Base-by-base conservation (phyloP, 2,797 vertebrate species). In the Botia kubotai region DNA sequence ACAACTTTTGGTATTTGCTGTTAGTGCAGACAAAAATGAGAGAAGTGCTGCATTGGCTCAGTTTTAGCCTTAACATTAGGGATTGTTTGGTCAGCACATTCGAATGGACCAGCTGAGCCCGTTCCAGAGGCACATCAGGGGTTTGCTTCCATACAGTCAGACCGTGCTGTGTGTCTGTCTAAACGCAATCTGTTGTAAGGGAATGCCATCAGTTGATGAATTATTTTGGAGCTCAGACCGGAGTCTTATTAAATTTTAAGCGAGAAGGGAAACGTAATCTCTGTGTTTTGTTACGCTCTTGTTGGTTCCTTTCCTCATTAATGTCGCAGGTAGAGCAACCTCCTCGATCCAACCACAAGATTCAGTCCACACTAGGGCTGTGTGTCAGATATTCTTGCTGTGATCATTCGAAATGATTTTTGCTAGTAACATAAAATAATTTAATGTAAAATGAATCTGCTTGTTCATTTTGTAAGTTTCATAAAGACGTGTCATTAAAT, bases 181-280 rank as follows among this genome's bases (percentile, higher is more conserved):
- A 63, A 19, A 57, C 65, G n/a, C 50, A 72, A 58, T 86, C 74
- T 75, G 69, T 29, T 80, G 86, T 84, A 86, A 88, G 77, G 19
- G 52, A 82, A 87, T 80, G 72, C 85, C 74, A 36, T 67, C 75
- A 78, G 75, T 55, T 86, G 78, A 87, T 87, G 11, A 86, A 86
- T 87, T 69, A 87, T 85, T 87, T 85, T 85, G 65, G 73, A 75
- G 67, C 75, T 17, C 63, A 69, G 70, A 85, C 72, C 69, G 33
- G 55, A 76, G 46, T 52, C 29, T 74, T 77, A 87, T 88, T 58
- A 87, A 86, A 90, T 88, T 87, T 89, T 82, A 74, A 89, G 66
- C 43, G 72, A 7, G 63, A 39, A 39, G 36, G 13, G 86, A 85
- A 85, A 86, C 76, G 39, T 36, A 72, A 89, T 86, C 82, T n/a